Evolutionary conservation across 64 coral and sea anemone genomes (phyloP), one percentile per base, ranked within the genome.

Genomic region (Trachythela sp.): DNA sequence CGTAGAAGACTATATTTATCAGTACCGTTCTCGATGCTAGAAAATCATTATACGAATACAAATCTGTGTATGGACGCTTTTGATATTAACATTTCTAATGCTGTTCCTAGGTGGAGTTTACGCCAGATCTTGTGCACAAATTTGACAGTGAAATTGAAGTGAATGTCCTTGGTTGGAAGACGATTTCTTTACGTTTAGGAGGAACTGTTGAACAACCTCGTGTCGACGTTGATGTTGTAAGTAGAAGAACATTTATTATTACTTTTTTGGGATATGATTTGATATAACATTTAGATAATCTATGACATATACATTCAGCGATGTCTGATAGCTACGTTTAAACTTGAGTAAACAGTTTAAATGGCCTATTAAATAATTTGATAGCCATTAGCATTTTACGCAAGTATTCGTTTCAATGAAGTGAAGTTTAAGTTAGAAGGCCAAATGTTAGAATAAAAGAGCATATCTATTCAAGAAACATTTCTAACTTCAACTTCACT

Each of bases 141-240:
- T 94, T 97, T 92, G 95, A 97, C 49, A 97, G 92, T 80, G 70
- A 97, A 30, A 92, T 97, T 11, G 86, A 97, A 88, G 93, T 97
- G 58, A 94, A 92, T 89, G 88, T 97, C 22, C 91, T 91, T 86
- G 90, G 93, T 37, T 92, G 90, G 68, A 97, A 93, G 88, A 97
- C 85, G 39, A 88, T 97, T 51, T 92, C 91, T 9, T 91, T 98
- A 24, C 92, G 95, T 48, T 88, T 98, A 6, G 95, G 95, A 45
- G 96, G 96, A 31, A 99, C 93, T 9, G 88, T 99, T 29, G 96
- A 99, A 59, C 91, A 91, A 15, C 95, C 95, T 8, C 94, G 93
- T 84, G 95, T 98, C 4, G 93, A 98, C 54, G 92, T 98, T 36
- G 95, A 98, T 77, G 86, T 95, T 85, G 93, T 94, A 45, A 89